Conservation (phyloP, 2,797 vertebrate genomes). For the Acestrorhynchus altus region DNA sequence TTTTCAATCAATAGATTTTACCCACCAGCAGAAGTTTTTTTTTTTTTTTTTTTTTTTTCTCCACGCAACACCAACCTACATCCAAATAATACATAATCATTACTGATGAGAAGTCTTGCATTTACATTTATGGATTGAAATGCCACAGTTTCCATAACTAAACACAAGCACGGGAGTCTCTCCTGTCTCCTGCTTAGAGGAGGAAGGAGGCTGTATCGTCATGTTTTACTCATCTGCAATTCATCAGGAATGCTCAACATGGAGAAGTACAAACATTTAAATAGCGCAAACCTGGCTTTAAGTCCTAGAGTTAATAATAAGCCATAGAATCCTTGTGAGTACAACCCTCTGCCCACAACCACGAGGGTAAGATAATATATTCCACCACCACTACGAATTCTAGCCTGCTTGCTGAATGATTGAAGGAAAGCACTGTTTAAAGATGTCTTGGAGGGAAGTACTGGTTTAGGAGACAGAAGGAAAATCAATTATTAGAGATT, state of each 20-base stretch:
- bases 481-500: background rate
- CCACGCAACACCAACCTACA: slow-evolving; percentile 68
- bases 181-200: background rate
- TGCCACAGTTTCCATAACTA: slow-evolving; percentile 62
- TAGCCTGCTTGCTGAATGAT: slow-evolving; percentile 42
- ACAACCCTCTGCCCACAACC: slow-evolving; percentile 35
- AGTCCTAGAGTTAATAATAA: slow-evolving; percentile 49
- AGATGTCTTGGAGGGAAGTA: slow-evolving; percentile 34
- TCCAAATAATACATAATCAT: slow-evolving; percentile 80
- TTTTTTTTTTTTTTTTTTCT: slow-evolving; percentile 53
- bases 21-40: slow-evolving; percentile 70
- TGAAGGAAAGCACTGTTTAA: slow-evolving; percentile 47
- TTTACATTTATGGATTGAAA: slow-evolving; percentile 83
- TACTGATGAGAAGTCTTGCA: slow-evolving; percentile 71
- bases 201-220: slow-evolving; percentile 36
- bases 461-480: background rate
- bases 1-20: slow-evolving; percentile 79
- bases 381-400: slow-evolving; percentile 38
- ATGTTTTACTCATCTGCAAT: slow-evolving; percentile 49
- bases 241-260: slow-evolving; percentile 38
- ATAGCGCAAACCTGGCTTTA: slow-evolving; percentile 30
- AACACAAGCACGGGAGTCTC: slow-evolving; percentile 25
- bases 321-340: slow-evolving; percentile 45
- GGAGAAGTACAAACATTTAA: slow-evolving; percentile 40
- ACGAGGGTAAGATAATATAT: slow-evolving; percentile 12